A percentile compares a stretch with the other conserved stretches of the same genome.
These are phyloP conservation scores for Pempheris klunzingeri DNA, from an alignment of 2,797 vertebrate genomes.

Conservation along the genomic window DNA sequence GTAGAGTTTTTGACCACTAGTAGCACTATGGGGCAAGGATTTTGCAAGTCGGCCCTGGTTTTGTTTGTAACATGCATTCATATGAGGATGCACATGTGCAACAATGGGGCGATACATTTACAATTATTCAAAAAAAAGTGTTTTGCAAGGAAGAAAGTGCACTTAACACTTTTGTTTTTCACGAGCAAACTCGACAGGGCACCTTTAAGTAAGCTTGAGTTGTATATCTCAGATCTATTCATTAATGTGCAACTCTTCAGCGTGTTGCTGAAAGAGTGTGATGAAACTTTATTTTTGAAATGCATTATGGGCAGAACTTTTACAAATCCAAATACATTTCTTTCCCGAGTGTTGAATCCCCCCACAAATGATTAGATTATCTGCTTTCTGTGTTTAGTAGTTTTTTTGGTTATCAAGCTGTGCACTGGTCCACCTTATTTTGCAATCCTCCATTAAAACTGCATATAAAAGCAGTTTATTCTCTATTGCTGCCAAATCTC, in stretches of 20 bases:
- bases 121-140: too few species aligned
- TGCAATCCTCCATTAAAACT: slow-evolving; percentile 30
- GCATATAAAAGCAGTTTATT: slow-evolving; percentile 26
- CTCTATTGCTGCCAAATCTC: slow-evolving; percentile 11
- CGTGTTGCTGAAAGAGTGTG: slow-evolving; percentile 3
- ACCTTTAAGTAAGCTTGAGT: slow-evolving; percentile 15
- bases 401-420: slow-evolving; percentile 19
- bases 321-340: neutral
- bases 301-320: neutral
- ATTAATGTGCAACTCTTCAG: neutral
- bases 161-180: neutral
- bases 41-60: neutral
- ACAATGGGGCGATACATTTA: neutral
- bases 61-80: neutral
- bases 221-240: neutral
- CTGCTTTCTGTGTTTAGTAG: slow-evolving; percentile 1
- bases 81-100: neutral
- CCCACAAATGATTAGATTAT: slow-evolving; percentile 2
- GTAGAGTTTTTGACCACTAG: slow-evolving; percentile 11
- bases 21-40: neutral
- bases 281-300: slow-evolving; percentile 16
- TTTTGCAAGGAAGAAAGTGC: too few species aligned
- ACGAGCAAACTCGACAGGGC: slow-evolving; percentile 13
- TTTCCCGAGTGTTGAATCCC: slow-evolving; percentile 4
- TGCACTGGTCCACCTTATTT: slow-evolving; percentile 10